phyloP scores from a whole-genome alignment of 1,140 invertebrate species.

The Lysiphlebus fabarum region DNA sequence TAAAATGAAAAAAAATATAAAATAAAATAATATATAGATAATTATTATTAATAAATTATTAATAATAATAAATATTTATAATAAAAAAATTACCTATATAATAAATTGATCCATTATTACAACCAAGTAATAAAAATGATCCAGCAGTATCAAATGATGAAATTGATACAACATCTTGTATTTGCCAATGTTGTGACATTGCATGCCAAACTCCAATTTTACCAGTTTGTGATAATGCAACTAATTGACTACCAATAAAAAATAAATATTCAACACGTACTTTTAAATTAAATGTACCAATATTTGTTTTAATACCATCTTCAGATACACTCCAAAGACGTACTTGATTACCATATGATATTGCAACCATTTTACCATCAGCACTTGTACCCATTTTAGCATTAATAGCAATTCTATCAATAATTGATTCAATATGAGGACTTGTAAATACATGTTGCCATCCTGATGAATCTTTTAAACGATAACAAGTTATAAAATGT shows the following conservation, averaged over 20 bases:
- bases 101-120: constrained; percentile 94
- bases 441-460: constrained; percentile 95
- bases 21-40: too few species aligned
- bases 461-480: constrained; percentile 91
- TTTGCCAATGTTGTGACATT: constrained; percentile 97
- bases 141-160: constrained; percentile 95
- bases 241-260: constrained; percentile 95
- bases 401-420: constrained; percentile 92
- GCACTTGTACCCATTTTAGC: constrained; percentile 76
- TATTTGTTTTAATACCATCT: constrained; percentile 71
- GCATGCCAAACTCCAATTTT: constrained; percentile 99
- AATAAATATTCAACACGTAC: constrained; percentile 93
- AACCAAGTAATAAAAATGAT: constrained; percentile 90
- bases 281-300: constrained; percentile 88
- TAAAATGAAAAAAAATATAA: constrained; percentile 47
- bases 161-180: constrained; percentile 91
- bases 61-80: constrained; percentile 18
- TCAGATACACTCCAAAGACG: constrained; percentile 87
- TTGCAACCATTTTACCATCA: constrained; percentile 83
- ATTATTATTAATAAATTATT: constrained; percentile 20
- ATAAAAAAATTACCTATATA: constrained; percentile 76
- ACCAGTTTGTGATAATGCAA: constrained; percentile 88
- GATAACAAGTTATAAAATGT: constrained; percentile 92
- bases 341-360: constrained; percentile 81
- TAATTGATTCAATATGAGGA: constrained; percentile 82